Base-by-base conservation (phyloP, 2,888 invertebrate genomes). In the Linnaemya vulpina region DNA sequence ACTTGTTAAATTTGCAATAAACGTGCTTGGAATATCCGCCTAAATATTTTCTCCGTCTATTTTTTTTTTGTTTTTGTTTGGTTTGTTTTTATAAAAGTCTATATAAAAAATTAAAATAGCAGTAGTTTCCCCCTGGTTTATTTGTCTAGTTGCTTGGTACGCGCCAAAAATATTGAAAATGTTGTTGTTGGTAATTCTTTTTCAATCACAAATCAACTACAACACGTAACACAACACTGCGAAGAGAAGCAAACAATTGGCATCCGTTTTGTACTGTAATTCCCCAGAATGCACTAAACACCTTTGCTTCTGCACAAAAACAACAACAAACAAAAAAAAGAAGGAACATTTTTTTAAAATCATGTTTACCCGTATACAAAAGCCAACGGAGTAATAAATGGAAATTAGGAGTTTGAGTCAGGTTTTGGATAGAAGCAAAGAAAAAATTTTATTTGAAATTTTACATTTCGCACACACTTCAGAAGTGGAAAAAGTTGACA, bases 1-100 rank as follows among this genome's bases (percentile, higher is more conserved):
- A 85, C 73, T 84, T 83, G 81, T 67, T 83, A 77, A 70, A 86
- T 68, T 86, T 84, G 83, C 46, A 60, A 80, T 71, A 78, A 76
- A 87, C 87, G 87, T 87, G 87, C 82, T 75, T 78, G 53, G 86
- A 83, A 87, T 87, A 85, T 77, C 84, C 83, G 82, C 81, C 81
- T 74, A 78, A 30, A 62, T 58, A 25, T 53, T 63, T 63, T 49
- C 62, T 43, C 30, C 8, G 7, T 20, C 3, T n/a, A 20, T 20
- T 20, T 60, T 51, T n/a, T n/a, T n/a, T n/a, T n/a, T n/a, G n/a
- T n/a, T n/a, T n/a, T n/a, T n/a, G n/a, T n/a, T n/a, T n/a, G n/a
- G n/a, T n/a, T n/a, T n/a, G n/a, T n/a, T n/a, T n/a, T 51, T 43
- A 38, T 15, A 55, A 40, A 65, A 67, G 60, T 43, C 55, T 55